Conservation (phyloP, 1,140 invertebrate species). For the Watersipora subatra region DNA sequence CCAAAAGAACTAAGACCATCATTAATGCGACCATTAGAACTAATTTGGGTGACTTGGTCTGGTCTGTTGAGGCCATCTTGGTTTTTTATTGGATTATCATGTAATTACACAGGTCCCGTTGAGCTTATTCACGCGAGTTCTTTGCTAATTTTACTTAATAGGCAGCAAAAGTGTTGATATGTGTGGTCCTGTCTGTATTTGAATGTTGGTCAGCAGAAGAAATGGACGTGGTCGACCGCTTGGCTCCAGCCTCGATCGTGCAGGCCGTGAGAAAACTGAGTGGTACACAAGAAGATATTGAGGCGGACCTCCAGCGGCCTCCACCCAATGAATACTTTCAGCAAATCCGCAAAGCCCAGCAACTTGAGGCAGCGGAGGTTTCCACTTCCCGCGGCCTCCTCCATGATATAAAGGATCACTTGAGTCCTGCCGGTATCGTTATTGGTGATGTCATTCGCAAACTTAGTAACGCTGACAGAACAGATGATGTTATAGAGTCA, state of each 20-base stretch:
- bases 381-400: background rate
- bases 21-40: no score
- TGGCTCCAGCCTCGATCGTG: background rate
- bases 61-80: no score
- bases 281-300: background rate
- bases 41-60: no score
- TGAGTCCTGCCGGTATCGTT: background rate
- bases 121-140: no score
- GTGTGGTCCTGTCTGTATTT: no score
- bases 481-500: conserved; percentile 11
- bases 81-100: no score
- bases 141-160: no score
- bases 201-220: no score
- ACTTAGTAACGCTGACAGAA: conserved; percentile 8
- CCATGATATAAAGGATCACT: background rate
- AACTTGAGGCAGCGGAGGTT: background rate
- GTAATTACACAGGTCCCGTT: no score
- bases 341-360: background rate
- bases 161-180: no score
- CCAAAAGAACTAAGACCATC: no score
- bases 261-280: background rate
- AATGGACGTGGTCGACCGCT: background rate
- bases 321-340: background rate
- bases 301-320: background rate
- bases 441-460: conserved; percentile 1